Base-by-base conservation (phyloP, 2,797 vertebrate species). In the Rhabdophis nuchalis region DNA sequence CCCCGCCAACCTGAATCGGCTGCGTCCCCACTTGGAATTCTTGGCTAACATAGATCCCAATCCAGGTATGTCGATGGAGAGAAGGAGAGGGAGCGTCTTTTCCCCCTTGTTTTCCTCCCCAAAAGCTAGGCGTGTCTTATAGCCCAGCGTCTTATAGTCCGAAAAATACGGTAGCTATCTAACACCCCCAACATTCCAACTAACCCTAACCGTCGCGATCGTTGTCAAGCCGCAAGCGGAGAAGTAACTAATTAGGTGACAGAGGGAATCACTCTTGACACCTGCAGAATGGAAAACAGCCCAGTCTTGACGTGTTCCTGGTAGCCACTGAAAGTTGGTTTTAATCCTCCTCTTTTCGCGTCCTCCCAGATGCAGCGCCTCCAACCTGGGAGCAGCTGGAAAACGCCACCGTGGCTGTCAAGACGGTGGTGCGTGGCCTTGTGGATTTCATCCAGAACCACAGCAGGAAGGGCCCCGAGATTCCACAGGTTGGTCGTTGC, bases 371-470 rank as follows among this genome's bases (percentile, higher is more conserved):
- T 95, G 98, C 98, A 91, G 98, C 97, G 7, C 96, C 98, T 58
- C 99, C 99, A 2, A 98, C 98, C 1, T 99, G 99, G 99, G 98
- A 98, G 93, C 99, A 99, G 96, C 97, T 99, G 93, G 98, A 99
- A 95, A 98, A 98, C 82, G 98, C 98, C 56, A 99, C 99, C 98
- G 97, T 99, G 0, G 99, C 98, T 85, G 98, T 99, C 91, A 99
- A 99, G 97, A 97, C 98, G 82, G 99, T 99, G 91, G 98, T 99
- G 93, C 98, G 99, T 7, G 99, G 99, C 25, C 98, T 99, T 86
- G 99, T 99, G 95, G 99, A 99, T 95, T 99, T 99, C 96, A 99
- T 99, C 95, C 99, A 99, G 96, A 99, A 99, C 96, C 99, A 99
- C 93, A 99, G 99, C 95, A 98, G 99, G 95, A 99, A 99, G 98